A percentile compares a stretch with the other conserved stretches of the same genome.
Evolutionary conservation across 1,140 invertebrate species (phyloP).

Genomic region (Choristoneura fumiferana): DNA sequence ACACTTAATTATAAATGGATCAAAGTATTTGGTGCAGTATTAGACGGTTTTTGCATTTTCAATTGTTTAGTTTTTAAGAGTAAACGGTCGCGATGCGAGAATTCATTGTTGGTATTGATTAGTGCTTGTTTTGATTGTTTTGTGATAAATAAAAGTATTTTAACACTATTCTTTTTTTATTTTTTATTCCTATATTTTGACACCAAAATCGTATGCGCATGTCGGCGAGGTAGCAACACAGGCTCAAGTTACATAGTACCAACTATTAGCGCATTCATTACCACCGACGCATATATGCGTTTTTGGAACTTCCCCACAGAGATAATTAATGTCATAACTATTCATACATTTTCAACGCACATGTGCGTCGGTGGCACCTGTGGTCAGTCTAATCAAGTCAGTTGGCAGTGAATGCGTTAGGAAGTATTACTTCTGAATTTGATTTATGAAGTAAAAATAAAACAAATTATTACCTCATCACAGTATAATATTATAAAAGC

Average conservation of each 20-base stretch:
- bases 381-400: too few relatives aligned
- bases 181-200: not conserved
- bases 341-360: too few relatives aligned
- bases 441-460: not conserved
- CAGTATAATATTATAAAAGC: conserved; percentile 16
- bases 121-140: conserved; percentile 51
- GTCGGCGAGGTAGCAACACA: too few relatives aligned
- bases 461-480: conserved; percentile 8
- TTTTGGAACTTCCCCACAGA: too few relatives aligned
- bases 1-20: not conserved
- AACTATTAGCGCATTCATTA: too few relatives aligned
- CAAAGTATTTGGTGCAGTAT: conserved; percentile 4
- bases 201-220: too few relatives aligned
- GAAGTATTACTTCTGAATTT: too few relatives aligned
- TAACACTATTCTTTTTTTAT: conserved; percentile 18
- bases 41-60: conserved; percentile 7
- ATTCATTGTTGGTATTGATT: conserved; percentile 29
- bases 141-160: conserved; percentile 50
- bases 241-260: too few relatives aligned
- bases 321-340: too few relatives aligned
- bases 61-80: conserved; percentile 11
- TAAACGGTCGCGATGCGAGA: conserved; percentile 1
- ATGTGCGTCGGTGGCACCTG: too few relatives aligned
- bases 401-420: not conserved
- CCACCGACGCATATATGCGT: too few relatives aligned